Conservation (phyloP, 2,797 vertebrate genomes). For the Craterocephalus amniculus region DNA sequence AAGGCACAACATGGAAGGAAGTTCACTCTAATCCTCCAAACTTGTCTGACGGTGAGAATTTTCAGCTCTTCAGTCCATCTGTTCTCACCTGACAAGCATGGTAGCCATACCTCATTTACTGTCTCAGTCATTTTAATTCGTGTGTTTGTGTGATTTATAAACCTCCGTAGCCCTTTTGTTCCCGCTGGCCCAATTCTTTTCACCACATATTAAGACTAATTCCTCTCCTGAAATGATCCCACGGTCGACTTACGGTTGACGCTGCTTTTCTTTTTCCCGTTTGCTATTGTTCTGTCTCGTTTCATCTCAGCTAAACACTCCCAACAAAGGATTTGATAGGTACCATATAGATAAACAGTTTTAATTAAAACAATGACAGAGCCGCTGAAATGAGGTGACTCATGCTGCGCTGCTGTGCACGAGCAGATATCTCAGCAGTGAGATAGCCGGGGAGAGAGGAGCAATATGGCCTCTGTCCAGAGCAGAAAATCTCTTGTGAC, state of each 20-base stretch:
- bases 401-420: slow-evolving; percentile 8
- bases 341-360: not conserved
- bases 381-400: slow-evolving; percentile 16
- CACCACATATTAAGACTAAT: not conserved
- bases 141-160: not conserved
- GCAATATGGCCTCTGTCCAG: slow-evolving; percentile 36
- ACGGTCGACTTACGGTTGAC: not conserved
- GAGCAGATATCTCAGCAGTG: slow-evolving; percentile 23
- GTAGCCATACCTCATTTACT: too few relatives aligned
- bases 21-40: not conserved
- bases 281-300: not conserved
- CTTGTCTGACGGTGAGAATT: not conserved
- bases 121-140: not conserved
- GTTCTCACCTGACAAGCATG: not conserved
- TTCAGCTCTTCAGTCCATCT: not conserved
- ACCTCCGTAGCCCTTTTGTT: not conserved
- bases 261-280: not conserved
- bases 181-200: not conserved
- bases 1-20: not conserved
- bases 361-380: not conserved
- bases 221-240: not conserved
- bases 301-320: not conserved
- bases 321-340: not conserved
- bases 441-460: slow-evolving; percentile 12
- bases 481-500: slow-evolving; percentile 59